Evolutionary conservation across 2,888 invertebrate genomes (phyloP).

Genomic region (Synanthedon tipuliformis): DNA sequence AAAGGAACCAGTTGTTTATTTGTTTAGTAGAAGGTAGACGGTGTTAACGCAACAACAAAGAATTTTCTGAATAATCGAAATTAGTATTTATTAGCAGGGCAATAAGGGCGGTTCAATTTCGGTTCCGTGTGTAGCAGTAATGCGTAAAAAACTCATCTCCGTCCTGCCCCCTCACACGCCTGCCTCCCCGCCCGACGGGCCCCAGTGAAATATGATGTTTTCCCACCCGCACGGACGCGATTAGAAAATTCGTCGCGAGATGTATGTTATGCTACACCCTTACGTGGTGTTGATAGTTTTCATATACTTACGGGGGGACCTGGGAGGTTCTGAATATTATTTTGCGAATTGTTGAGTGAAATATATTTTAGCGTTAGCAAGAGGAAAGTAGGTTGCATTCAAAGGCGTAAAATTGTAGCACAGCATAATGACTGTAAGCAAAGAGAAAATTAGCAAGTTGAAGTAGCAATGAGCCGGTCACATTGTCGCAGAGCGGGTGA

Average conservation of each 20-base stretch:
- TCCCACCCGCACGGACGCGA: constrained; percentile 62
- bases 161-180: constrained; percentile 23
- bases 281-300: constrained; percentile 2
- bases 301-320: background rate
- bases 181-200: constrained; percentile 25
- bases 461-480: too few species aligned
- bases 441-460: too few species aligned
- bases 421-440: too few species aligned
- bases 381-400: too few species aligned
- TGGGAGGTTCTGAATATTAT: background rate
- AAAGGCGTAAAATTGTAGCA: too few species aligned
- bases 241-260: constrained; percentile 62
- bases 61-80: constrained; percentile 33
- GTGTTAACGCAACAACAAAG: background rate
- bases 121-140: constrained; percentile 63
- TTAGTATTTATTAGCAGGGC: constrained; percentile 56
- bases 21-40: background rate
- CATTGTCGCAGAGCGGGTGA: too few species aligned
- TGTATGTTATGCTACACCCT: constrained; percentile 11
- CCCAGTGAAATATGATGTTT: constrained; percentile 67
- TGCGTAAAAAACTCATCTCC: constrained; percentile 70
- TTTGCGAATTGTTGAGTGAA: background rate
- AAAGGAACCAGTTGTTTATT: background rate
- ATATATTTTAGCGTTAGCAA: too few species aligned
- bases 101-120: constrained; percentile 45